Conservation (phyloP, 2,888 invertebrate species). For the Cantharis flavilabris region DNA sequence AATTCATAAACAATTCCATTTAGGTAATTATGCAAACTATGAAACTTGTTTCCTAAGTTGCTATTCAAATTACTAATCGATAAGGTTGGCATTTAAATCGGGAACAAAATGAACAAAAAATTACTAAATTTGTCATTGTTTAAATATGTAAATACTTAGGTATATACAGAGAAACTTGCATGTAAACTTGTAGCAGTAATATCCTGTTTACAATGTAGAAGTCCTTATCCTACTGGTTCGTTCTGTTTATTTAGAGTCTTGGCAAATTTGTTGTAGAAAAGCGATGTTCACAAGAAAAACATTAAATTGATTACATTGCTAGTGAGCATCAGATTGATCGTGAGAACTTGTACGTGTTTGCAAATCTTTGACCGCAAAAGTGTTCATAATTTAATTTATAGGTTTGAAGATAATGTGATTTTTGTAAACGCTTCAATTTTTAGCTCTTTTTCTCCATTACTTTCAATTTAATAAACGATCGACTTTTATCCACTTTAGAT, state of each 20-base stretch:
- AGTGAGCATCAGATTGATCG: constrained; percentile 11
- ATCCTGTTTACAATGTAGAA: constrained; percentile 8
- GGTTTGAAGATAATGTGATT: constrained; percentile 4
- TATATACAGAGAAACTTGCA: background rate
- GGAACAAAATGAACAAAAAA: background rate
- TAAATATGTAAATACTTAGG: background rate
- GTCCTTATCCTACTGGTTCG: background rate
- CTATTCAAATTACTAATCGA: background rate
- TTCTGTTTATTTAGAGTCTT: background rate
- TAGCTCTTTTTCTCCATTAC: background rate
- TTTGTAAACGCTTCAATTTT: constrained; percentile 1
- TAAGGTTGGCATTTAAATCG: background rate
- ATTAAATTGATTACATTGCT: constrained; percentile 7
- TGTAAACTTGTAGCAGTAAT: background rate
- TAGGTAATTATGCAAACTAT: background rate
- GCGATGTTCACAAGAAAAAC: constrained; percentile 5
- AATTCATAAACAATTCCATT: too few relatives aligned
- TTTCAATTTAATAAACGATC: background rate
- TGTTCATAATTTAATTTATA: constrained; percentile 15
- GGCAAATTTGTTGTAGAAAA: background rate
- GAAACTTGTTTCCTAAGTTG: background rate
- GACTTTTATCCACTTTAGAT: constrained; percentile 1
- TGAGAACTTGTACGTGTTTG: constrained; percentile 10
- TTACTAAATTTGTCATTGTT: background rate
- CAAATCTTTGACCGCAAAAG: constrained; percentile 11